A percentile compares a stretch with the other conserved stretches of the same genome.
Evolutionary conservation across 2,113 vertebrate genomes (phyloP).

Genomic region (Tetraodon nigroviridis): DNA sequence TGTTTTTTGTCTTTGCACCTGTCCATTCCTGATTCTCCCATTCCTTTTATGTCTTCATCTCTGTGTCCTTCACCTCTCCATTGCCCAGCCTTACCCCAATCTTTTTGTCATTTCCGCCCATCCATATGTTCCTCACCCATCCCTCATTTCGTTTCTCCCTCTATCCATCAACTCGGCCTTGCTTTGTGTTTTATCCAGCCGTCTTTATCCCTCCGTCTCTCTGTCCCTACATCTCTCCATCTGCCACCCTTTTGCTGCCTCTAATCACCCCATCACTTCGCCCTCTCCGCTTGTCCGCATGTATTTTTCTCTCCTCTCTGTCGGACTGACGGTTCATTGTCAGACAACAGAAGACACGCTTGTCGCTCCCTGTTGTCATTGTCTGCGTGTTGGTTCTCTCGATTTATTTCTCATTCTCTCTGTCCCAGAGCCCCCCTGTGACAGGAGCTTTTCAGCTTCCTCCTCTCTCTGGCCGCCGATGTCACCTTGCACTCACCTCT

Average conservation of each 20-base stretch:
- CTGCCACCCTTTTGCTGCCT: neutral
- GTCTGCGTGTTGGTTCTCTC: neutral
- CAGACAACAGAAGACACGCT: constrained; percentile 37
- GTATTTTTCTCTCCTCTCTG: neutral
- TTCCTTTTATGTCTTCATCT: neutral
- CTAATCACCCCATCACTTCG: neutral
- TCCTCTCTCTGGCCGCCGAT: constrained; percentile 19
- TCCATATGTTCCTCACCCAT: neutral
- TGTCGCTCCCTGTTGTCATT: constrained; percentile 17
- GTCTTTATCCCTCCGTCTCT: neutral
- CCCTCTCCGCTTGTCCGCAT: neutral
- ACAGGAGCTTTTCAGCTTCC: constrained; percentile 17
- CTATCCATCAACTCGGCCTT: neutral
- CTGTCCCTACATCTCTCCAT: neutral
- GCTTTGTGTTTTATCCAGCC: neutral
- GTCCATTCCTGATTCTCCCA: neutral
- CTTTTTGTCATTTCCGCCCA: neutral
- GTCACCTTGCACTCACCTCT: constrained; percentile 37
- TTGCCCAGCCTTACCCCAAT: neutral
- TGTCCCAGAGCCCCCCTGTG: constrained; percentile 10
- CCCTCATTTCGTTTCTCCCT: neutral
- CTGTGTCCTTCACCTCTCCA: neutral
- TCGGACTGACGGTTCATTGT: constrained; percentile 25
- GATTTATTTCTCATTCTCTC: neutral
- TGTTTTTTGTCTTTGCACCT: neutral